phyloP scores from a whole-genome alignment of 2,888 invertebrate genomes.

The Noctua fimbriata region DNA sequence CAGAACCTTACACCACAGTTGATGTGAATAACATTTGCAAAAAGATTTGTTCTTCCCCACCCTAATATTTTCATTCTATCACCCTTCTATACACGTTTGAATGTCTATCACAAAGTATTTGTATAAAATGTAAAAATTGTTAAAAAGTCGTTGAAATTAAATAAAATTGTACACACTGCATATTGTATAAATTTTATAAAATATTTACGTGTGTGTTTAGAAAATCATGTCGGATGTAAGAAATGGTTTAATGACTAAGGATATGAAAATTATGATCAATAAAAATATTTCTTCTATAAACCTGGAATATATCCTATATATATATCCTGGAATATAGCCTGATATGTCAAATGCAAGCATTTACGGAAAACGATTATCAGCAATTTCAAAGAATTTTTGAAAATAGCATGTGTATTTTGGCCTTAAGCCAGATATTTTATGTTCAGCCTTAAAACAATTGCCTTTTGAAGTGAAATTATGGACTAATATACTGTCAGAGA shows the following conservation, averaged over 20 bases:
- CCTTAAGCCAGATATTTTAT: background rate
- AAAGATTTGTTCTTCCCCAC: slow-evolving; percentile 7
- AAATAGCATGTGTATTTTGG: background rate
- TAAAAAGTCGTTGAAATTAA: slow-evolving; percentile 35
- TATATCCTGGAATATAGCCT: background rate
- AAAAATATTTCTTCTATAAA: background rate
- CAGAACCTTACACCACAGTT: too few species aligned
- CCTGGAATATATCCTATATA: background rate
- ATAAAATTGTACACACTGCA: slow-evolving; percentile 21
- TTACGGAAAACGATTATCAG: background rate
- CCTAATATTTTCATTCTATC: slow-evolving; percentile 1
- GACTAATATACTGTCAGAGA: background rate
- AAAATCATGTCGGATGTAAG: slow-evolving; percentile 27
- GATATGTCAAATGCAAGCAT: background rate
- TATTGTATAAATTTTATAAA: slow-evolving; percentile 52
- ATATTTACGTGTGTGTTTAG: slow-evolving; percentile 41
- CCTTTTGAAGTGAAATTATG: background rate
- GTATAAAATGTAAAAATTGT: slow-evolving; percentile 53
- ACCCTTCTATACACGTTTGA: slow-evolving; percentile 34
- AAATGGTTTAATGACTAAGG: background rate
- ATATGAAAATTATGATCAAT: background rate
- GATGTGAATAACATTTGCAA: background rate
- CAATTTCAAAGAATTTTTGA: background rate
- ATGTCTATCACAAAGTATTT: slow-evolving; percentile 34
- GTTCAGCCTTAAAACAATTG: background rate